Conservation (phyloP, 92 coral and sea anemone genomes). For the Siderastrea siderea region DNA sequence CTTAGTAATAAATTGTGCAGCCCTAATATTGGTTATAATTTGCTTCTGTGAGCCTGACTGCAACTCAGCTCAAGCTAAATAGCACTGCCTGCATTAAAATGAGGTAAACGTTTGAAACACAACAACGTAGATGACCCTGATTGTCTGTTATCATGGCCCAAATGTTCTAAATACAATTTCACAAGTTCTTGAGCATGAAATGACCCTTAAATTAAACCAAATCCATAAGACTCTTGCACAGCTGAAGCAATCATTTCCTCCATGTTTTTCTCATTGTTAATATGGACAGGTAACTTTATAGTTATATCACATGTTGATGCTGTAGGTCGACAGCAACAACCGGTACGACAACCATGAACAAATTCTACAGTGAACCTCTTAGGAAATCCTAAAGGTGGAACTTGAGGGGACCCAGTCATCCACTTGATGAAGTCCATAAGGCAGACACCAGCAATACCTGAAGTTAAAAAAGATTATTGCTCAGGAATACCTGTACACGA, state of each 20-base stretch:
- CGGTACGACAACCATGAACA: slow-evolving; percentile 74
- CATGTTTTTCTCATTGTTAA: slow-evolving; percentile 70
- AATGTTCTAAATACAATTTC: background rate
- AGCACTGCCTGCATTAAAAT: slow-evolving; percentile 8
- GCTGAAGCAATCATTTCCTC: slow-evolving; percentile 70
- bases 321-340: slow-evolving; percentile 81
- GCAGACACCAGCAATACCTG: slow-evolving; percentile 42
- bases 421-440: slow-evolving; percentile 43
- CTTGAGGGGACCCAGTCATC: slow-evolving; percentile 34
- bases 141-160: slow-evolving; percentile 6
- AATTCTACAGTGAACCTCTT: slow-evolving; percentile 67
- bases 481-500: slow-evolving; percentile 4
- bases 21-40: background rate
- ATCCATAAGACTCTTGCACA: slow-evolving; percentile 69
- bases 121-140: slow-evolving; percentile 1
- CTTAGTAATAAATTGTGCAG: background rate
- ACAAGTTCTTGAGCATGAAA: too few relatives aligned
- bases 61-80: slow-evolving; percentile 12
- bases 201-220: slow-evolving; percentile 43
- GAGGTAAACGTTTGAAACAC: slow-evolving; percentile 16
- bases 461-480: background rate
- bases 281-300: slow-evolving; percentile 75
- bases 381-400: slow-evolving; percentile 68
- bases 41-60: slow-evolving; percentile 28
- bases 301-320: slow-evolving; percentile 80